Evolutionary conservation across 23 tunicate species (phyloP).

Genomic region (Halocynthia aurantium): DNA sequence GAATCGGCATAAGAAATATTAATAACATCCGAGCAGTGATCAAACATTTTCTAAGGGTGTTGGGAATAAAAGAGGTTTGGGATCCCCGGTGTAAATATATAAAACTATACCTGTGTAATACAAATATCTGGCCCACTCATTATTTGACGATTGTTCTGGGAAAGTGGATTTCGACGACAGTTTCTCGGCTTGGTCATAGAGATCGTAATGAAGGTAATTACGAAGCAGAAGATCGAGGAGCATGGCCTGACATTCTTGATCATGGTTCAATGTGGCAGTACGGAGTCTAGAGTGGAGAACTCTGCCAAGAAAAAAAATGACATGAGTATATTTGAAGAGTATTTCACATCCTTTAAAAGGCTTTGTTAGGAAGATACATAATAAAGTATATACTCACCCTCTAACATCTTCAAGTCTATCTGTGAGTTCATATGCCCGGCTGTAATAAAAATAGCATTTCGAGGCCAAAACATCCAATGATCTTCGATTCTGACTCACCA

Average conservation of each 20-base stretch:
- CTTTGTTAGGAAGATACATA: no score
- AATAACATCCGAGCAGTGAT: no score
- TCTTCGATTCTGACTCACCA: constrained; percentile 88
- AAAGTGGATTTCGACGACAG: constrained; percentile 81
- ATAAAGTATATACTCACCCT: not conserved
- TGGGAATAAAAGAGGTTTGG: no score
- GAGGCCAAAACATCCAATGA: constrained; percentile 89
- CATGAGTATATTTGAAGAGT: no score
- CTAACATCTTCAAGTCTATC: constrained; percentile 61
- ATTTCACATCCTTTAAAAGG: no score
- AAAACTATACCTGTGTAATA: constrained; percentile 65
- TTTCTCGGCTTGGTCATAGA: constrained; percentile 96
- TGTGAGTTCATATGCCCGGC: constrained; percentile 80
- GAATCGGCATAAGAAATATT: no score
- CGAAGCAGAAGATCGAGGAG: constrained; percentile 78
- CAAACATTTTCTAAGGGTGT: no score
- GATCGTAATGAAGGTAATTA: constrained; percentile 81
- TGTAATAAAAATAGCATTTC: constrained; percentile 88
- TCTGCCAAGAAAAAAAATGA: not conserved
- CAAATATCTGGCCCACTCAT: constrained; percentile 92
- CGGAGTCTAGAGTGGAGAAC: constrained; percentile 76
- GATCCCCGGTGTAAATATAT: no score
- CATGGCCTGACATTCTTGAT: constrained; percentile 73
- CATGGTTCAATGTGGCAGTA: constrained; percentile 85
- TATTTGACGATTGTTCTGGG: constrained; percentile 88